These are phyloP conservation scores for Lepus oiostolus DNA, from an alignment of 2,797 vertebrate genomes.

Conservation along the genomic window DNA sequence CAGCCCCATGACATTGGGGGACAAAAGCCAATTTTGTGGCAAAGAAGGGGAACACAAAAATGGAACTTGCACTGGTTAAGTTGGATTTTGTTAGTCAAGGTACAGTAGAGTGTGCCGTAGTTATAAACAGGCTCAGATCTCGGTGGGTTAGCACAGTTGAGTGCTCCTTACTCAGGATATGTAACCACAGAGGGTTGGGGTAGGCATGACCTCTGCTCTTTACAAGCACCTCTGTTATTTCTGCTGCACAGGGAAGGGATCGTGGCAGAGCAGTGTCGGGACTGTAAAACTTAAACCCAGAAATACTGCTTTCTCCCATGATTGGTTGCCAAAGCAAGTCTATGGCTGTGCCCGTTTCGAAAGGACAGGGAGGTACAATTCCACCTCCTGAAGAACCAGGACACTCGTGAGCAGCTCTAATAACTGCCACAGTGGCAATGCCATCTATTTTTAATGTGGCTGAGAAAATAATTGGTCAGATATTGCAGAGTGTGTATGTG, in stretches of 20 bases:
- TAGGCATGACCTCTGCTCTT: neutral
- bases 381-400: slow-evolving; percentile 46
- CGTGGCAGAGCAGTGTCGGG: neutral
- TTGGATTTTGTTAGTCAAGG: neutral
- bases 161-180: neutral
- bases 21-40: neutral
- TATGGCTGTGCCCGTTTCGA: neutral
- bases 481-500: slow-evolving; percentile 12
- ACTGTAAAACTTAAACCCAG: neutral
- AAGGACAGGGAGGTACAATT: neutral
- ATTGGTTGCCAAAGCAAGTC: neutral
- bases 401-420: neutral
- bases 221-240: neutral
- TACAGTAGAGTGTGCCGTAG: neutral
- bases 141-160: neutral
- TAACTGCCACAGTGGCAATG: neutral
- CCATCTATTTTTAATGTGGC: slow-evolving; percentile 82
- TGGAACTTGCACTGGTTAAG: neutral
- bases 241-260: neutral
- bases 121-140: neutral
- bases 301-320: neutral
- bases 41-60: neutral
- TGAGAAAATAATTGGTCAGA: slow-evolving; percentile 82
- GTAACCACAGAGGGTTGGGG: neutral
- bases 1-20: neutral